These are phyloP conservation scores for Carterocephalus palaemon DNA, from an alignment of 2,888 invertebrate genomes.

Conservation along the genomic window DNA sequence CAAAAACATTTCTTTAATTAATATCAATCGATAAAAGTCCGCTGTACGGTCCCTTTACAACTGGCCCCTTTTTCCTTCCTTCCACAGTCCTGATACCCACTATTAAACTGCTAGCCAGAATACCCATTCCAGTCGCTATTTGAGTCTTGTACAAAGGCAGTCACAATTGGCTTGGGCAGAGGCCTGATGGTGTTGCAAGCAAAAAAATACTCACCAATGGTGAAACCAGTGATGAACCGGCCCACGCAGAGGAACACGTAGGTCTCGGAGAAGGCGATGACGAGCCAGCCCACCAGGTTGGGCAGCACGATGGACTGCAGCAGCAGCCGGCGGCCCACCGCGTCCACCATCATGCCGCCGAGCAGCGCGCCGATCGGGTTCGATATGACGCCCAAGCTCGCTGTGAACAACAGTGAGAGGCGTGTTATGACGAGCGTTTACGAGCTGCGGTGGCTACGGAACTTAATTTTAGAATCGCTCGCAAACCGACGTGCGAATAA, in stretches of 20 bases:
- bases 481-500: too few relatives aligned
- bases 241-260: conserved; percentile 82
- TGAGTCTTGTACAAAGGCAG: too few relatives aligned
- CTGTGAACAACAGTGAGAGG: conserved; percentile 66
- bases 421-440: neutral
- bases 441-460: conserved; percentile 5
- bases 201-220: conserved; percentile 74
- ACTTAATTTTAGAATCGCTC: too few relatives aligned
- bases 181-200: too few relatives aligned
- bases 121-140: too few relatives aligned
- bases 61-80: too few relatives aligned
- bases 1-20: too few relatives aligned
- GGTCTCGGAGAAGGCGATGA: conserved; percentile 81
- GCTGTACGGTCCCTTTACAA: too few relatives aligned
- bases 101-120: too few relatives aligned
- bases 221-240: conserved; percentile 83
- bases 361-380: conserved; percentile 84
- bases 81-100: too few relatives aligned
- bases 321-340: conserved; percentile 80
- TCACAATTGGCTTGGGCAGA: too few relatives aligned
- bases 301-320: conserved; percentile 84
- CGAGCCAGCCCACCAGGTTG: conserved; percentile 83
- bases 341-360: conserved; percentile 84
- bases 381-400: conserved; percentile 84
- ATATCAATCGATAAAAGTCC: too few relatives aligned